These are phyloP conservation scores for Acrobeloides nanus DNA, from an alignment of 2,888 invertebrate species.

Conservation along the genomic window DNA sequence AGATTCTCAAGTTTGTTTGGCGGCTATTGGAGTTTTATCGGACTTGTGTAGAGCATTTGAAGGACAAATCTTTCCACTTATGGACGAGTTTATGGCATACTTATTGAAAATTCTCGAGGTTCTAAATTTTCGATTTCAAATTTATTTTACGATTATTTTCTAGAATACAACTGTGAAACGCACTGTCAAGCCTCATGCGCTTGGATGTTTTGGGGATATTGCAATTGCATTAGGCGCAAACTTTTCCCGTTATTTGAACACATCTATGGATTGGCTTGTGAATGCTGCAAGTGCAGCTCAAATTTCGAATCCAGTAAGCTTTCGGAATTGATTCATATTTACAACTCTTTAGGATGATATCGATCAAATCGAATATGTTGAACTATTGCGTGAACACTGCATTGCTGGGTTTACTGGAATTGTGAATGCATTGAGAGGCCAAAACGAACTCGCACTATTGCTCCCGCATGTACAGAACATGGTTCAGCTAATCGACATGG, in stretches of 20 bases:
- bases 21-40: conserved; percentile 92
- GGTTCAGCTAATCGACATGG: conserved; percentile 75
- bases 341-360: conserved; percentile 71
- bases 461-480: conserved; percentile 76
- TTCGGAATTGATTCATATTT: too few species aligned
- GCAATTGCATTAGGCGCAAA: conserved; percentile 86
- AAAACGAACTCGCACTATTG: conserved; percentile 57
- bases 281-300: conserved; percentile 55
- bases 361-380: conserved; percentile 91
- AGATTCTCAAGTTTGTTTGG: conserved; percentile 70
- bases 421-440: conserved; percentile 65
- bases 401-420: conserved; percentile 97
- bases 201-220: conserved; percentile 93
- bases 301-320: too few species aligned
- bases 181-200: conserved; percentile 89
- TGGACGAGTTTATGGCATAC: conserved; percentile 88
- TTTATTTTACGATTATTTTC: too few species aligned
- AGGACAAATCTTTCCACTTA: conserved; percentile 77
- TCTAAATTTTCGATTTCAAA: too few species aligned
- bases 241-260: conserved; percentile 83
- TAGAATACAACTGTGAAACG: conserved; percentile 79
- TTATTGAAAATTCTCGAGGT: conserved; percentile 79
- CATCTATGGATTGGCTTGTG: conserved; percentile 64
- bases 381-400: conserved; percentile 86
- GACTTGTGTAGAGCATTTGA: conserved; percentile 89